phyloP scores from a whole-genome alignment of 1,140 invertebrate genomes.

The Nixonia krombeini region DNA sequence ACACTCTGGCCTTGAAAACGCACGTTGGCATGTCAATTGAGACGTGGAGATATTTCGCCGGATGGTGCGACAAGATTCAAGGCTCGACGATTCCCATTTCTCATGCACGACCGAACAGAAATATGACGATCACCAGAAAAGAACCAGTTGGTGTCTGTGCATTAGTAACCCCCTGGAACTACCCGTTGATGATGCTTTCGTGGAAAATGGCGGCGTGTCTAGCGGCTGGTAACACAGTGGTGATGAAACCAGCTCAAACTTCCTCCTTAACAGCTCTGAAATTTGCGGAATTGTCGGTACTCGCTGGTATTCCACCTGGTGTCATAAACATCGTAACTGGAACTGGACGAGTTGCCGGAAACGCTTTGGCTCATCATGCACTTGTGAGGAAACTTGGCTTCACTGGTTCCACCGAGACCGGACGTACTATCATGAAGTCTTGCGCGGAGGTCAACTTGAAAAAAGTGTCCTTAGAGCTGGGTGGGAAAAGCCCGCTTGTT shows the following conservation, averaged over 20 bases:
- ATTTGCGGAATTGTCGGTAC: constrained; percentile 89
- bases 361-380: constrained; percentile 88
- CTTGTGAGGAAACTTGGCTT: constrained; percentile 92
- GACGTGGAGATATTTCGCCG: constrained; percentile 93
- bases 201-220: constrained; percentile 99
- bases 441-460: constrained; percentile 93
- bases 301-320: constrained; percentile 93
- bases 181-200: constrained; percentile 97
- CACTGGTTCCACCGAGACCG: constrained; percentile 93
- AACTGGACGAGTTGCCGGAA: constrained; percentile 82
- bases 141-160: constrained; percentile 95
- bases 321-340: constrained; percentile 95
- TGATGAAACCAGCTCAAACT: constrained; percentile 96
- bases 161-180: constrained; percentile 98
- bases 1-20: constrained; percentile 94
- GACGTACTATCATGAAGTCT: constrained; percentile 89
- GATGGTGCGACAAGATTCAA: constrained; percentile 95
- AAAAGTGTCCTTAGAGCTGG: constrained; percentile 93
- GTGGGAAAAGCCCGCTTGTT: constrained; percentile 95
- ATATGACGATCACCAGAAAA: constrained; percentile 88
- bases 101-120: constrained; percentile 90
- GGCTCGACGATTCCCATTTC: constrained; percentile 92
- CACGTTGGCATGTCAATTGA: constrained; percentile 96
- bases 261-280: constrained; percentile 93
- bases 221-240: constrained; percentile 92